phyloP scores from a whole-genome alignment of 2,888 invertebrate species.

The Dione juno region DNA sequence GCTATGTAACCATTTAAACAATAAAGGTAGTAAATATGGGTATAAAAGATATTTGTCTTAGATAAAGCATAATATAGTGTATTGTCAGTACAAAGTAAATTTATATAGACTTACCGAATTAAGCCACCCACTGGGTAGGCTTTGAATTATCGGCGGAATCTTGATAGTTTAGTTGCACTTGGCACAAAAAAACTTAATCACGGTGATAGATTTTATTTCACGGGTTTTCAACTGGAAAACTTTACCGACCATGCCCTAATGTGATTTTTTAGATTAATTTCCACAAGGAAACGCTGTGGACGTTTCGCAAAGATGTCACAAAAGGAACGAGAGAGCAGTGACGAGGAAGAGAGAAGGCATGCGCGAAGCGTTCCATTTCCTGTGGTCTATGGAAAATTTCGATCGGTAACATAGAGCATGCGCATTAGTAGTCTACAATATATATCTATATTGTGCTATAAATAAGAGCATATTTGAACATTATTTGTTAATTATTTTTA shows the following conservation, averaged over 20 bases:
- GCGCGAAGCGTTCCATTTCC: slow-evolving; percentile 32
- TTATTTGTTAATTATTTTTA: background rate
- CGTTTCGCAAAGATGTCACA: slow-evolving; percentile 76
- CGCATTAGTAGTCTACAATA: slow-evolving; percentile 50
- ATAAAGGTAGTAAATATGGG: background rate
- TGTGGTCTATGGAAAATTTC: slow-evolving; percentile 37
- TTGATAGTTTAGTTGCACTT: slow-evolving; percentile 87
- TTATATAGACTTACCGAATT: slow-evolving; percentile 82
- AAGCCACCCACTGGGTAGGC: slow-evolving; percentile 92
- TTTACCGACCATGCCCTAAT: slow-evolving; percentile 81
- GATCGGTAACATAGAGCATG: slow-evolving; percentile 67
- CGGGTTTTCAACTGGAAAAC: slow-evolving; percentile 72
- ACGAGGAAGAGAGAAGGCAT: slow-evolving; percentile 51
- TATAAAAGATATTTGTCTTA: slow-evolving; percentile 26
- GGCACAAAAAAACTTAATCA: slow-evolving; percentile 81
- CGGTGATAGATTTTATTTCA: slow-evolving; percentile 73
- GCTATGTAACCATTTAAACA: slow-evolving; percentile 13
- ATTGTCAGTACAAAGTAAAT: slow-evolving; percentile 31
- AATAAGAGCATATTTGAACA: background rate
- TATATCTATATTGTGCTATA: too few relatives aligned
- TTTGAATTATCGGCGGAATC: slow-evolving; percentile 91
- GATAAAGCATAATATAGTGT: slow-evolving; percentile 25
- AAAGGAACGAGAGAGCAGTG: slow-evolving; percentile 63
- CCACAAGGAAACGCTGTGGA: slow-evolving; percentile 68
- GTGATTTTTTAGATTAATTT: slow-evolving; percentile 63